Evolutionary conservation across 2,113 vertebrate species (phyloP).

Genomic region (Pedionomus torquatus): DNA sequence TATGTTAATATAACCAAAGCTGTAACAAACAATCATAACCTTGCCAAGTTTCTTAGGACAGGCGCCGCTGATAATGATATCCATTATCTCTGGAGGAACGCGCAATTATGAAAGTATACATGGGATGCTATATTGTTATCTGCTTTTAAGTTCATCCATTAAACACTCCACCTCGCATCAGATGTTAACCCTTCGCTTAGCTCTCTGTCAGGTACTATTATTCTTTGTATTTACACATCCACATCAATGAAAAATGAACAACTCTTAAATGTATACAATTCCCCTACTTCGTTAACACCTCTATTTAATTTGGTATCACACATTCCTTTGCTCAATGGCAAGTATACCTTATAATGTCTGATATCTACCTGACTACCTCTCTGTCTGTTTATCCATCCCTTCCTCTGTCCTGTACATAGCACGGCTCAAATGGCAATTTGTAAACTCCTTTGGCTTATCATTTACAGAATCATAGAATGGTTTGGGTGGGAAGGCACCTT

Average conservation of each 20-base stretch:
- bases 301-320: not conserved
- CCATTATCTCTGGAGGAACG: constrained; percentile 83
- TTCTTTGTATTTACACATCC: not conserved
- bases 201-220: constrained; percentile 47
- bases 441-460: not conserved
- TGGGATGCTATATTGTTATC: constrained; percentile 75
- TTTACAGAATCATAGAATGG: not conserved
- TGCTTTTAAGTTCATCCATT: constrained; percentile 78
- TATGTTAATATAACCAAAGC: constrained; percentile 88
- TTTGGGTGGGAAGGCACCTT: too few relatives aligned
- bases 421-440: not conserved
- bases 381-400: not conserved
- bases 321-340: not conserved
- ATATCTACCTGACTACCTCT: not conserved
- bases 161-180: constrained; percentile 59
- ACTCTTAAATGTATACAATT: not conserved
- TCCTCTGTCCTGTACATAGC: not conserved
- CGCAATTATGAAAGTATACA: constrained; percentile 77
- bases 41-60: constrained; percentile 86
- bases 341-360: not conserved
- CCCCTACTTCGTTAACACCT: not conserved
- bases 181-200: constrained; percentile 66
- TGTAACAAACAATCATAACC: constrained; percentile 85
- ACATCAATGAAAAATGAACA: constrained; percentile 9
- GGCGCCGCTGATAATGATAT: constrained; percentile 84